These are phyloP conservation scores for Smutsia temminckii DNA, from an alignment of 2,797 vertebrate species.

Conservation along the genomic window DNA sequence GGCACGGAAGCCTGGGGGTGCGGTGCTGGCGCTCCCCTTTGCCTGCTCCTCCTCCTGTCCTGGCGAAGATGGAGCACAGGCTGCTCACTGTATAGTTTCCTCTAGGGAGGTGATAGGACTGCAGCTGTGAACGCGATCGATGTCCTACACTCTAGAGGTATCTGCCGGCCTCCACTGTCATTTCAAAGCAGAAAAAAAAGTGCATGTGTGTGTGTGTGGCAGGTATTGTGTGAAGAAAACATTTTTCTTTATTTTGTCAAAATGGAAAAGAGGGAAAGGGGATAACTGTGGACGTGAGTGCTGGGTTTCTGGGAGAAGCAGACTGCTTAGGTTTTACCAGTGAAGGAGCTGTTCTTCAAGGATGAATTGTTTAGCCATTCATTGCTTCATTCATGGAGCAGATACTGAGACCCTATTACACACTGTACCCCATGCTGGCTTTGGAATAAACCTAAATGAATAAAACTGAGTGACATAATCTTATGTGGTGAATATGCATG, in stretches of 20 bases:
- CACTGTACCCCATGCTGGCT: not conserved
- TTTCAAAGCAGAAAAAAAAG: not conserved
- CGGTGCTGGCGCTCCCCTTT: not conserved
- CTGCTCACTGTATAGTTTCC: not conserved
- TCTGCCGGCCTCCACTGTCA: not conserved
- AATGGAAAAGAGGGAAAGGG: not conserved
- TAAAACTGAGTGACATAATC: not conserved
- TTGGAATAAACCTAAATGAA: not conserved
- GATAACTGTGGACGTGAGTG: not conserved
- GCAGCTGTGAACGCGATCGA: not conserved
- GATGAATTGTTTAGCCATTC: not conserved
- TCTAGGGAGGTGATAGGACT: not conserved
- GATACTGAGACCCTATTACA: not conserved
- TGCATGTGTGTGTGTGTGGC: not conserved
- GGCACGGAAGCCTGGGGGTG: not conserved
- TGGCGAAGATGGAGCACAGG: not conserved
- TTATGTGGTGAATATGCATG: not conserved
- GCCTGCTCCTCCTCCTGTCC: not conserved
- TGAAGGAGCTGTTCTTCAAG: not conserved
- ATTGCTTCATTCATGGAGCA: not conserved
- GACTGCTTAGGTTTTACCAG: not conserved
- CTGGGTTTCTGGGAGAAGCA: not conserved
- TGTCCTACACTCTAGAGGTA: not conserved
- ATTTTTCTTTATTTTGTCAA: slow-evolving; percentile 16
- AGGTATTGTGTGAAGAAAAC: not conserved